These are phyloP conservation scores for Thyatira batis DNA, from an alignment of 2,888 invertebrate species.

Conservation along the genomic window DNA sequence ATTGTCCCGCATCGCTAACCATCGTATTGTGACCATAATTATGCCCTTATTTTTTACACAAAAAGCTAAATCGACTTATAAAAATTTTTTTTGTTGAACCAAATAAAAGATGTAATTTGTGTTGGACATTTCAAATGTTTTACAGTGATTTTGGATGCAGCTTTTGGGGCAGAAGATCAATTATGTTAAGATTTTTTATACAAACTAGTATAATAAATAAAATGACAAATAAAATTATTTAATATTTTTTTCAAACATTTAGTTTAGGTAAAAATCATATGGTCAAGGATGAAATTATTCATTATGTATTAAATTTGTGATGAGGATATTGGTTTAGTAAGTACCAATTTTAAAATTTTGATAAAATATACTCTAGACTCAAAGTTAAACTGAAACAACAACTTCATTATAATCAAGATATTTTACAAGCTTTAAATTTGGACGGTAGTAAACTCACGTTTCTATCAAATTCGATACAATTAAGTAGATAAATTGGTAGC, in stretches of 20 bases:
- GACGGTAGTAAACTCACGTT: too few relatives aligned
- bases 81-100: constrained; percentile 56
- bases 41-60: constrained; percentile 74
- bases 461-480: constrained; percentile 27
- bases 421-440: too few relatives aligned
- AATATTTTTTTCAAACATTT: too few relatives aligned
- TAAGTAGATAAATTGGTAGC: constrained; percentile 63
- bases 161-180: constrained; percentile 10
- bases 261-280: too few relatives aligned
- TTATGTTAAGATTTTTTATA: neutral
- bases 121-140: constrained; percentile 66
- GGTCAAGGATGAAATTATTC: too few relatives aligned
- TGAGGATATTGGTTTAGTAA: too few relatives aligned
- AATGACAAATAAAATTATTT: too few relatives aligned
- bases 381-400: too few relatives aligned
- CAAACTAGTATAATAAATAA: neutral
- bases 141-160: constrained; percentile 39
- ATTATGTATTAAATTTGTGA: too few relatives aligned
- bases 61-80: constrained; percentile 66
- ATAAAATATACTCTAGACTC: too few relatives aligned
- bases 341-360: too few relatives aligned
- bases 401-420: too few relatives aligned
- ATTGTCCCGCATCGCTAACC: constrained; percentile 79
- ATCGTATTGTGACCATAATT: constrained; percentile 78
- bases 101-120: constrained; percentile 59